Base-by-base conservation (phyloP, 2,113 vertebrate species). In the Phyllostomus hastatus region DNA sequence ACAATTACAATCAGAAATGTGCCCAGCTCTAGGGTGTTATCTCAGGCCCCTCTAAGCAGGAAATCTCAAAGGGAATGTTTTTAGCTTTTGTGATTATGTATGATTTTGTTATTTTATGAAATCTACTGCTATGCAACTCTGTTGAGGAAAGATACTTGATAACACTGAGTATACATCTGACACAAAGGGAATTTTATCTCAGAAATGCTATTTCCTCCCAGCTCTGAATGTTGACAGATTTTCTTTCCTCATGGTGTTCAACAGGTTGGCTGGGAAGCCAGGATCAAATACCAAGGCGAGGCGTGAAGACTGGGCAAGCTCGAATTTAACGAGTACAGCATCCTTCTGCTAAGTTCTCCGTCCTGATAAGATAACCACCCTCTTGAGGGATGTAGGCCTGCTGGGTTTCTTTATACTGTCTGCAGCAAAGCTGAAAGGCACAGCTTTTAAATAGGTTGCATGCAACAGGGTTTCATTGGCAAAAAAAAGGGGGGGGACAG, bases 61-160 rank as follows among this genome's bases (percentile, higher is more conserved):
- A 66, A 76, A 50, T 69, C 73, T 91, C 64, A 76, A 84, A 95
- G 66, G 4, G 10, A 24, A 24, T 88, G 43, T 78, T 57, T 89
- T 50, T 69, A 72, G 59, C 87, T 85, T 92, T 89, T 54, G 33
- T 52, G 57, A 75, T 82, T 50, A 24, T 57, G 2, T 43, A 7
- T 92, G 28, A 88, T 84, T 97, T 95, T 95, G 64, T 95, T 94
- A 59, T 91, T 97, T 95, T 95, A 81, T 87, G 43, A 93, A 95
- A 91, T 76, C 78, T 43, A 33, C 31, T 90, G 76, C 64, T 64
- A 24, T 57, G 86, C 1, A 11, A 86, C 69, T 94, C 50, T 89
- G 64, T 75, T 78, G 67, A 90, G 64, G 64, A 92, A 88, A 91
- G 61, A 91, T 67, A 57, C 57, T 94, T 76, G 90, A 91, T 82